Conservation (phyloP, 2,888 invertebrate genomes). For the Ditylenchus weischeri region DNA sequence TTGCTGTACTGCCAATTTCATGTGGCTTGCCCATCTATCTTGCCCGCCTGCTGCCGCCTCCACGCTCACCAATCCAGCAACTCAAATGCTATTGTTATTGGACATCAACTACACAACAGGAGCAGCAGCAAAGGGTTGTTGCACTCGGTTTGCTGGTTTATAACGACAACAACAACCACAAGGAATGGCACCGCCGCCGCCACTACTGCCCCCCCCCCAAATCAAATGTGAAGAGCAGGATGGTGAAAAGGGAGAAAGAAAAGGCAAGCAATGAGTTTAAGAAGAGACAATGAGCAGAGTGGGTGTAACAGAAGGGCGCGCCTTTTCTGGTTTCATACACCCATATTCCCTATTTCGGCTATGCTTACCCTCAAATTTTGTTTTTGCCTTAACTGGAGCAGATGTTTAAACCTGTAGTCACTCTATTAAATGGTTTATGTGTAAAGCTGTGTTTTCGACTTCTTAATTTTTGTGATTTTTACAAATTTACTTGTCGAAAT, state of each 20-base stretch:
- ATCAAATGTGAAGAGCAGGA: constrained; percentile 10
- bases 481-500: too few species aligned
- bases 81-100: constrained; percentile 14
- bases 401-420: too few species aligned
- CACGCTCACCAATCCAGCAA: constrained; percentile 6
- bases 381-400: too few species aligned
- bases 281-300: constrained; percentile 4
- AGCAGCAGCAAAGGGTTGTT: constrained; percentile 11
- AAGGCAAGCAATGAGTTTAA: constrained; percentile 3
- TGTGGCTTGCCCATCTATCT: constrained; percentile 3
- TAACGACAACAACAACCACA: constrained; percentile 11
- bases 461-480: too few species aligned
- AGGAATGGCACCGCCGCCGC: constrained; percentile 10
- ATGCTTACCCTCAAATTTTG: too few species aligned
- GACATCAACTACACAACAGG: not conserved
- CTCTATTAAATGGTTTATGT: too few species aligned
- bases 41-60: too few species aligned
- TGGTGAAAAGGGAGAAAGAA: not conserved
- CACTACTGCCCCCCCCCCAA: not conserved
- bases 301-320: too few species aligned
- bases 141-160: constrained; percentile 11
- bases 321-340: too few species aligned
- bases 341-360: too few species aligned
- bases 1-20: not conserved
- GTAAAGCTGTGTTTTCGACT: too few species aligned